Evolutionary conservation across 1,140 invertebrate genomes (phyloP).

Genomic region (Streblospio benedicti): DNA sequence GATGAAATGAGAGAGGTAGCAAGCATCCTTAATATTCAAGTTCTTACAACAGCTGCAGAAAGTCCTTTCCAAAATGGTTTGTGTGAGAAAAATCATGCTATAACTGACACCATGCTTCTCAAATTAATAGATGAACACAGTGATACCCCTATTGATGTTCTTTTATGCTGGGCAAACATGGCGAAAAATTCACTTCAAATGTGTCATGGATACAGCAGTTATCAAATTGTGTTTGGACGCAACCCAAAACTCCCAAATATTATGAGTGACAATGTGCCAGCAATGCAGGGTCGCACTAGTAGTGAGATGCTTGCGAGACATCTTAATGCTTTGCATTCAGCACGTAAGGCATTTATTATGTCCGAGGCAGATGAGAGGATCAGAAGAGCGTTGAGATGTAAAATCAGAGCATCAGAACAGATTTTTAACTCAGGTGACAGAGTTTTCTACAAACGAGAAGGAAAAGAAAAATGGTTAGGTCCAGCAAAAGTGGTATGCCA

Average conservation of each 20-base stretch:
- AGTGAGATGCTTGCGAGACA: slow-evolving; percentile 20
- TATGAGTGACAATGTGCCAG: slow-evolving; percentile 12
- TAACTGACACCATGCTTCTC: not conserved
- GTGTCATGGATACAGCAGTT: slow-evolving; percentile 16
- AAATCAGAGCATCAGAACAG: slow-evolving; percentile 20
- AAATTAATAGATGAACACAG: slow-evolving; percentile 15
- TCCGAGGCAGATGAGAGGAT: slow-evolving; percentile 20
- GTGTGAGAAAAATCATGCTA: not conserved
- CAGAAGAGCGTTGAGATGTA: slow-evolving; percentile 13
- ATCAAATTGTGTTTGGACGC: slow-evolving; percentile 8
- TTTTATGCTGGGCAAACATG: slow-evolving; percentile 22
- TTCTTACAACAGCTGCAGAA: not conserved
- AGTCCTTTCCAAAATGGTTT: not conserved
- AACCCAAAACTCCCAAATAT: slow-evolving; percentile 13
- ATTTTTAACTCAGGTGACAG: slow-evolving; percentile 18
- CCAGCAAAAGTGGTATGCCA: slow-evolving; percentile 11
- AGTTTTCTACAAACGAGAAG: slow-evolving; percentile 22
- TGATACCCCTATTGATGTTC: not conserved
- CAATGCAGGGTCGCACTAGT: slow-evolving; percentile 12
- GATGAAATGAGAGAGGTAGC: not conserved
- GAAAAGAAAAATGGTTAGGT: slow-evolving; percentile 13
- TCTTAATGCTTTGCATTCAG: slow-evolving; percentile 18
- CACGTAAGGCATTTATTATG: slow-evolving; percentile 16
- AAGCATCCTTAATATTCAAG: not conserved
- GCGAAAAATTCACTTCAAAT: slow-evolving; percentile 22